Percentiles rank a stretch among this genome's conserved stretches.
Conservation (phyloP, 2,797 vertebrate species). For the Lacerta viridis region DNA sequence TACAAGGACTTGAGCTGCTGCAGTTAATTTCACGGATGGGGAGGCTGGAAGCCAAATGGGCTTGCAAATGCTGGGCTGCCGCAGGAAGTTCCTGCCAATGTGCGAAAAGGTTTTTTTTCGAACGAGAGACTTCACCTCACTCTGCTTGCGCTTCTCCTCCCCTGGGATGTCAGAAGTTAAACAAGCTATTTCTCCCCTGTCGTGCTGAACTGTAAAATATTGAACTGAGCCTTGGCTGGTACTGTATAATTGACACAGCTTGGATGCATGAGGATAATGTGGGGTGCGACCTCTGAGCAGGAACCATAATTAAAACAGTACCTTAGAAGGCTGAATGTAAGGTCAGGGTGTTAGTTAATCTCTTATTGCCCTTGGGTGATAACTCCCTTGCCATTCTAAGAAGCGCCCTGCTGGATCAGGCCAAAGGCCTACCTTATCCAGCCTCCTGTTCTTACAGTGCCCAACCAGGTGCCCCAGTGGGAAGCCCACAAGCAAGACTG, state of each 20-base stretch:
- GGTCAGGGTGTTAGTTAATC: no score
- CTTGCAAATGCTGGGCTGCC: slow-evolving; percentile 33
- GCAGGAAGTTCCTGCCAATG: slow-evolving; percentile 55
- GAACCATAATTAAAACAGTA: background rate
- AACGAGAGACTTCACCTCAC: slow-evolving; percentile 25
- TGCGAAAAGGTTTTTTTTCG: slow-evolving; percentile 45
- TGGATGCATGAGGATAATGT: background rate
- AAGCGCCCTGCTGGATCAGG: no score
- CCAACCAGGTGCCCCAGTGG: no score
- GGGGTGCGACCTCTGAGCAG: no score
- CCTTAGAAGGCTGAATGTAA: background rate
- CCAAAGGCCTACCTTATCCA: no score
- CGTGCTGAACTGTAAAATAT: background rate
- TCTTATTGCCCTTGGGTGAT: no score
- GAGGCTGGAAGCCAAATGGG: slow-evolving; percentile 60
- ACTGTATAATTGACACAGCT: background rate
- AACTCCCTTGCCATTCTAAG: no score
- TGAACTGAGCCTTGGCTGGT: background rate
- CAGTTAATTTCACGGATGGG: slow-evolving; percentile 67
- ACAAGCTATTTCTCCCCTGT: background rate
- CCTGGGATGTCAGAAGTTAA: background rate
- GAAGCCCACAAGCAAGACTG: no score
- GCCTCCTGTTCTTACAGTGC: no score
- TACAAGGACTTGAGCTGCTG: slow-evolving; percentile 52
- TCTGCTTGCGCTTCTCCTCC: background rate